Evolutionary conservation across 2,888 invertebrate species (phyloP).

Genomic region (Dryadula phaetusa): DNA sequence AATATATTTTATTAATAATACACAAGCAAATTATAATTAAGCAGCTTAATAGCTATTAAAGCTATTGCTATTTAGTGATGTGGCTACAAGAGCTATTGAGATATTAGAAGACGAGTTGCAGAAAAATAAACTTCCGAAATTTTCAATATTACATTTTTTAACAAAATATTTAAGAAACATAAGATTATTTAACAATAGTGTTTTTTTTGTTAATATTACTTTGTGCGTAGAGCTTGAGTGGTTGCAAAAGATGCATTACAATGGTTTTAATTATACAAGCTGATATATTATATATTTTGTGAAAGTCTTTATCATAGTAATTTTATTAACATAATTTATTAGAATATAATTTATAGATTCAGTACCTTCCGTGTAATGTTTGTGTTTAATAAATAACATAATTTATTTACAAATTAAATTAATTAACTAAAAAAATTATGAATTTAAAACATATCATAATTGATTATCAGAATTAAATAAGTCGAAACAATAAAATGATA

Average conservation of each 20-base stretch:
- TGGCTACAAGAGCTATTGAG: not conserved
- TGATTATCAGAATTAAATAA: conserved; percentile 45
- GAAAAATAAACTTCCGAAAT: not conserved
- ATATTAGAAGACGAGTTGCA: not conserved
- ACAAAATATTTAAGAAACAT: not conserved
- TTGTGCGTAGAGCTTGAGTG: conserved; percentile 50
- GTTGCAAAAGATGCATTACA: not conserved
- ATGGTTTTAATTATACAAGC: conserved; percentile 9
- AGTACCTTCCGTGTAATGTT: conserved; percentile 59
- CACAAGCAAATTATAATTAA: not conserved
- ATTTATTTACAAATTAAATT: conserved; percentile 38
- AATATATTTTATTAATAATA: not conserved
- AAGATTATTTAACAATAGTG: not conserved
- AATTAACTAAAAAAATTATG: conserved; percentile 38
- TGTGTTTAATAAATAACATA: conserved; percentile 52
- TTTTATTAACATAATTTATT: conserved; percentile 53
- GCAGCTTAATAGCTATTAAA: not conserved
- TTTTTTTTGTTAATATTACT: conserved; percentile 16
- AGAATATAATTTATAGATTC: conserved; percentile 62
- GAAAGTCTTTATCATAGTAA: conserved; percentile 22
- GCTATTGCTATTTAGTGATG: too few species aligned
- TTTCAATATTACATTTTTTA: not conserved
- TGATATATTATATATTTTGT: conserved; percentile 15
- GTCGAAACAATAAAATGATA: conserved; percentile 36
- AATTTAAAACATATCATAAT: conserved; percentile 32